Conservation (phyloP, 2,113 vertebrate genomes). For the Lates calcarifer region DNA sequence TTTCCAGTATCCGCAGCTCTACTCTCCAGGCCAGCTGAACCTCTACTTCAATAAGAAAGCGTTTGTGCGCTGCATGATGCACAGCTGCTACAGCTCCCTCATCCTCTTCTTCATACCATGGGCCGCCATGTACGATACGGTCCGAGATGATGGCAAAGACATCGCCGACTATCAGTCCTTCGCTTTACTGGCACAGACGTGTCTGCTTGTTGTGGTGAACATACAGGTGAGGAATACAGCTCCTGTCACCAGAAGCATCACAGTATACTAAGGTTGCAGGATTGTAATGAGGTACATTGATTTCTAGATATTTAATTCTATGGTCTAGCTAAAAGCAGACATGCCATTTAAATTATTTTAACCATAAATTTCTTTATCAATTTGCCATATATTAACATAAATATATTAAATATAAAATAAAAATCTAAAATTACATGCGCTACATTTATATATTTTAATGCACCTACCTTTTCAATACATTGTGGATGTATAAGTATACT, state of each 20-base stretch:
- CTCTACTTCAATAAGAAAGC: constrained; percentile 91
- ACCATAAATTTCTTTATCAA: neutral
- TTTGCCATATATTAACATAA: neutral
- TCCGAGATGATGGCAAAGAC: constrained; percentile 91
- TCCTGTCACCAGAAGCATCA: neutral
- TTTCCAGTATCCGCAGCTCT: constrained; percentile 91
- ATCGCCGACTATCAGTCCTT: constrained; percentile 95
- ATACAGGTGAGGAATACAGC: constrained; percentile 85
- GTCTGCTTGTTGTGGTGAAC: constrained; percentile 90
- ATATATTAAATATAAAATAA: no score
- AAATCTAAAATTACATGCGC: neutral
- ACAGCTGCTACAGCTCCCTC: constrained; percentile 94
- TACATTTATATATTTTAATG: no score
- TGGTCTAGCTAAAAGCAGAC: neutral
- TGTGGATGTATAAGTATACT: neutral
- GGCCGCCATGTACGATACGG: constrained; percentile 87
- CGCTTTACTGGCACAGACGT: constrained; percentile 91
- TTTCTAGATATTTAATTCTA: neutral
- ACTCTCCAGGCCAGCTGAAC: constrained; percentile 91
- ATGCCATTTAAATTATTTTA: neutral
- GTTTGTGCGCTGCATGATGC: constrained; percentile 88
- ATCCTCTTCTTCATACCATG: constrained; percentile 95
- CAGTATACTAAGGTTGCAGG: neutral
- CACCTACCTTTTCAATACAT: neutral
- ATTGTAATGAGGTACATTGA: neutral